Conservation (phyloP, 2,888 invertebrate species). For the Latrodectus elegans region DNA sequence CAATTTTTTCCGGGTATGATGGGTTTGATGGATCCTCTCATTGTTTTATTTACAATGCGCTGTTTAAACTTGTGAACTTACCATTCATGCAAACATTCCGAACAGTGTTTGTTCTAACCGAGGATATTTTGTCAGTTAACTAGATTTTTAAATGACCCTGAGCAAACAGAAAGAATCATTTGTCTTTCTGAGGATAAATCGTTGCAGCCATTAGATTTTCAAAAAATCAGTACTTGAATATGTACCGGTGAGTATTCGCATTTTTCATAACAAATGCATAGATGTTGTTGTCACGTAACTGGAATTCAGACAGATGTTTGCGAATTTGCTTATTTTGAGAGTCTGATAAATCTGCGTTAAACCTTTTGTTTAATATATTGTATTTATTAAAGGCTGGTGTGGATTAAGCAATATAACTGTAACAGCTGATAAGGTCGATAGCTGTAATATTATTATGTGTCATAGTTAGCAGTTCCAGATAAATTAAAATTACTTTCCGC, state of each 20-base stretch:
- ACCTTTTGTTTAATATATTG: background rate
- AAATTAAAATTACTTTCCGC: background rate
- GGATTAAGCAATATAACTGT: background rate
- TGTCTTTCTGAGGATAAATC: background rate
- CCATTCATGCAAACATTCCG: background rate
- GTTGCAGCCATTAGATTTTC: background rate
- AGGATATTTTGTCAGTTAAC: slow-evolving; percentile 4
- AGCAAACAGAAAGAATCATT: background rate
- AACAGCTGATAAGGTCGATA: background rate
- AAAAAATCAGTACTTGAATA: background rate
- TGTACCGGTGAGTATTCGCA: background rate
- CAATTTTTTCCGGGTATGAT: no score
- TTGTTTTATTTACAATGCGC: background rate
- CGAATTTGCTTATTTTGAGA: background rate
- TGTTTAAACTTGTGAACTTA: background rate
- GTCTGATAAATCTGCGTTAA: background rate
- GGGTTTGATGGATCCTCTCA: background rate
- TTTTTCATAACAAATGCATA: background rate
- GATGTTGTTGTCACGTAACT: slow-evolving; percentile 9
- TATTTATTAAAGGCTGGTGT: background rate
- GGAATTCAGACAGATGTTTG: background rate
- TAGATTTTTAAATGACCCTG: background rate
- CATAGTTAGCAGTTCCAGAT: background rate
- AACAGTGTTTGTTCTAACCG: background rate
- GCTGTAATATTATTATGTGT: background rate